Evolutionary conservation across 2,888 invertebrate genomes (phyloP).

Genomic region (Protophormia terraenovae): DNA sequence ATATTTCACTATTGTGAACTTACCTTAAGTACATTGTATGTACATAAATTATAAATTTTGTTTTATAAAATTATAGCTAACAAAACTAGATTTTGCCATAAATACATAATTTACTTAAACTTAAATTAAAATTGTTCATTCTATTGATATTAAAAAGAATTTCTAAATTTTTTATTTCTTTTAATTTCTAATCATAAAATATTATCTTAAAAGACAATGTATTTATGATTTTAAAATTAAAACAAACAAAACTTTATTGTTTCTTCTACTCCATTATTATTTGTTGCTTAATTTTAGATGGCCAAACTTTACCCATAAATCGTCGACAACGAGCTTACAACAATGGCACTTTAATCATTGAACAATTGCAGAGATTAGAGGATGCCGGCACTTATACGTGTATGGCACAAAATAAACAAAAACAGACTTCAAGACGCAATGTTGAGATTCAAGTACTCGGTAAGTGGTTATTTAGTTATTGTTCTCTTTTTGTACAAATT

Average conservation of each 20-base stretch:
- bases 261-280: slow-evolving; percentile 1
- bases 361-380: slow-evolving; percentile 91
- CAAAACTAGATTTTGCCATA: too few relatives aligned
- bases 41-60: too few relatives aligned
- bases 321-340: slow-evolving; percentile 92
- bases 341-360: slow-evolving; percentile 93
- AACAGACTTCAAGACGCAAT: slow-evolving; percentile 88
- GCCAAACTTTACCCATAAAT: slow-evolving; percentile 92
- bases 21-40: too few relatives aligned
- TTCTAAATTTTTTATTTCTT: background rate
- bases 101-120: too few relatives aligned
- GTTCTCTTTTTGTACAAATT: slow-evolving; percentile 71
- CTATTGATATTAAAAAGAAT: too few relatives aligned
- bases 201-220: background rate
- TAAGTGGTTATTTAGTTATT: slow-evolving; percentile 79
- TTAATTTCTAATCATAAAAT: background rate
- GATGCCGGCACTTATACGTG: slow-evolving; percentile 96
- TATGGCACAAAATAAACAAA: slow-evolving; percentile 92
- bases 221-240: slow-evolving; percentile 41
- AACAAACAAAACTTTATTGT: background rate
- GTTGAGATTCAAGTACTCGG: slow-evolving; percentile 89
- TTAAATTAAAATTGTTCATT: too few relatives aligned
- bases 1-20: too few relatives aligned
- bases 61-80: too few relatives aligned
- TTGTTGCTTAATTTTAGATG: slow-evolving; percentile 84